Conservation (phyloP, 2,797 vertebrate species). For the Myotis pilosus region DNA sequence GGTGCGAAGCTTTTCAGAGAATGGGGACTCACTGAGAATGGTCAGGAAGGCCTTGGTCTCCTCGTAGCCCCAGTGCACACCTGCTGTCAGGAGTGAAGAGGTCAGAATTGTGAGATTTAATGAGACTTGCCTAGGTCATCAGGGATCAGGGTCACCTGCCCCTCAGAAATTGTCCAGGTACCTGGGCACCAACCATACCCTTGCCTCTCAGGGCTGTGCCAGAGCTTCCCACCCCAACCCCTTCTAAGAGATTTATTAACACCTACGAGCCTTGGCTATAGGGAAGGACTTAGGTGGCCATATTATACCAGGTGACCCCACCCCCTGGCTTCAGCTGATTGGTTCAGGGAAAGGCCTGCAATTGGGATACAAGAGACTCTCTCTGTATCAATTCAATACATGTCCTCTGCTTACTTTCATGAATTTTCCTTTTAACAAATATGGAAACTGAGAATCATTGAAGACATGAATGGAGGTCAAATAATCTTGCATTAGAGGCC, state of each 20-base stretch:
- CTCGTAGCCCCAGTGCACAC: conserved; percentile 78
- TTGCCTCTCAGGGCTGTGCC: background rate
- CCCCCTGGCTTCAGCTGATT: background rate
- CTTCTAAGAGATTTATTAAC: background rate
- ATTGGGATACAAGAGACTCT: background rate
- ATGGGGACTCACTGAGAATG: conserved; percentile 77
- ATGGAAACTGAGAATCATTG: background rate
- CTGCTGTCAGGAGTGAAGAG: conserved; percentile 74
- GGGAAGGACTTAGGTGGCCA: background rate
- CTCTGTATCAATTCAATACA: background rate
- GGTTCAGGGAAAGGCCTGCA: background rate
- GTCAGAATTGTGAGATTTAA: conserved; percentile 61
- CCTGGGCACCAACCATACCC: background rate
- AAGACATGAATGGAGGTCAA: background rate
- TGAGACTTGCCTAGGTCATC: background rate
- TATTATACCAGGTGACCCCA: background rate
- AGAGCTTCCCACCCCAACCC: background rate
- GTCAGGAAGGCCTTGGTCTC: conserved; percentile 77
- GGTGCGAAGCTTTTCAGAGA: conserved; percentile 77
- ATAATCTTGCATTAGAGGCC: background rate
- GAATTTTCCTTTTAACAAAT: conserved; percentile 27
- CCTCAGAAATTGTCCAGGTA: background rate
- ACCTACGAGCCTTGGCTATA: background rate
- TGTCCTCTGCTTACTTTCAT: background rate
- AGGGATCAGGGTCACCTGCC: background rate